Evolutionary conservation across 2,113 vertebrate species (phyloP).

Genomic region (Microcebus murinus): DNA sequence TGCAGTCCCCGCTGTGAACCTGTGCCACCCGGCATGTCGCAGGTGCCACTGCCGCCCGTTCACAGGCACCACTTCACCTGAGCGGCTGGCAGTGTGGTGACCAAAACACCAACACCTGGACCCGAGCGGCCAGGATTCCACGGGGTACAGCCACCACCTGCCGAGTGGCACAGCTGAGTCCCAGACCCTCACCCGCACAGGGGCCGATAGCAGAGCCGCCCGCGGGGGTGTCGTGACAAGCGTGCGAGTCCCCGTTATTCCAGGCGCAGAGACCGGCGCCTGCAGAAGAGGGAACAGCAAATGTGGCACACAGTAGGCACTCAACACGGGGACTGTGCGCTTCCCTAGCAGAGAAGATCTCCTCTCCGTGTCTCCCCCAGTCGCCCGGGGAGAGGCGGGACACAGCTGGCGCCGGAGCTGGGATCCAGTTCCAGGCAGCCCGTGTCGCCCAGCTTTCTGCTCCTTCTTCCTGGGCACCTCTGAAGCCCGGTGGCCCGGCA

Average conservation of each 20-base stretch:
- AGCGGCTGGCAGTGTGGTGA: neutral
- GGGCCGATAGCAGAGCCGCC: neutral
- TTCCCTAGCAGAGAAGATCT: too few relatives aligned
- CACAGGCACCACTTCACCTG: neutral
- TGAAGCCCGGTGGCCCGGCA: neutral
- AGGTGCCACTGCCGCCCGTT: accelerated
- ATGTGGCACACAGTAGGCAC: neutral
- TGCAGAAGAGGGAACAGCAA: neutral
- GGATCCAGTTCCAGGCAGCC: neutral
- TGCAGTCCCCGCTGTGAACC: too few relatives aligned
- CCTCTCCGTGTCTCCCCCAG: neutral
- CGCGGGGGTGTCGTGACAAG: neutral
- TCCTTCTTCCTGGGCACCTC: neutral
- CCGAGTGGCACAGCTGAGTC: neutral
- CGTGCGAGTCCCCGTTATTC: accelerated
- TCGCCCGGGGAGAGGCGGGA: accelerated
- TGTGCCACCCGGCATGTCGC: neutral
- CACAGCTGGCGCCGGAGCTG: neutral
- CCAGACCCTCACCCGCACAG: neutral
- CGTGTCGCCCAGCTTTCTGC: neutral
- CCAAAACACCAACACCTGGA: neutral
- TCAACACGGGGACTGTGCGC: neutral
- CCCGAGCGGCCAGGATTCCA: neutral
- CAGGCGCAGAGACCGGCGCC: neutral
- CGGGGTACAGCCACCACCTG: accelerated